Base-by-base conservation (phyloP, 2,888 invertebrate species). In the Acronicta leporina region DNA sequence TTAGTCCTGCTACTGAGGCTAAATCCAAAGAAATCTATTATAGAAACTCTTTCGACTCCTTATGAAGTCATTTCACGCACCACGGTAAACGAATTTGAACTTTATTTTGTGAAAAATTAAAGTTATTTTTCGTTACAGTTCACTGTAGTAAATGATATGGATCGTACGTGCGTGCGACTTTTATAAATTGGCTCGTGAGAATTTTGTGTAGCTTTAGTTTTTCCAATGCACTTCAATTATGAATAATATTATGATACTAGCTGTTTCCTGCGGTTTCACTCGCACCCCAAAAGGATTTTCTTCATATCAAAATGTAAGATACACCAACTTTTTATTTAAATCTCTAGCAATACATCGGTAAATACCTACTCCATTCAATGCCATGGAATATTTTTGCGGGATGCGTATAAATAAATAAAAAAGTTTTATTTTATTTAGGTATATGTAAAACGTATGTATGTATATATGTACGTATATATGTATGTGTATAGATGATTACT, bases 21-120 rank as follows among this genome's bases (percentile, higher is more conserved):
- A 54, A 65, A 61, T 63, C 55, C 55, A 61, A 63, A 47, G 58
- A 61, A 73, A 73, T 67, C 55, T 67, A 67, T 73, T 69, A 53
- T 6, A 44, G 46, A 44, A 56, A 51, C 62, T 67, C 41, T 56
- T 67, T 52, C 55, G 30, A 40, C 33, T 33, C 14, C 44, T 20
- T 51, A 68, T 48, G 33, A 56, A 69, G 62, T 73, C 63, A 56
- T 73, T 51, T 8, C 55, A 62, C 44, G 41, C 20, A 9, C 10
- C 3, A 2, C 11, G 9, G 30, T 54, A 73, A 53, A 33, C 56
- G 50, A 69, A 56, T 53, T 15, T 68, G 46, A 69, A 62, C 68
- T 56, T 47, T 69, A 73, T 68, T 25, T 8, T 14, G 14, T 44
- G 42, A 25, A 40, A 38, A 20, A 42, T 57, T 44, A 42, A 54